These are phyloP conservation scores for Rugalucina vietnamica DNA, from an alignment of 2,888 invertebrate genomes.

Conservation along the genomic window DNA sequence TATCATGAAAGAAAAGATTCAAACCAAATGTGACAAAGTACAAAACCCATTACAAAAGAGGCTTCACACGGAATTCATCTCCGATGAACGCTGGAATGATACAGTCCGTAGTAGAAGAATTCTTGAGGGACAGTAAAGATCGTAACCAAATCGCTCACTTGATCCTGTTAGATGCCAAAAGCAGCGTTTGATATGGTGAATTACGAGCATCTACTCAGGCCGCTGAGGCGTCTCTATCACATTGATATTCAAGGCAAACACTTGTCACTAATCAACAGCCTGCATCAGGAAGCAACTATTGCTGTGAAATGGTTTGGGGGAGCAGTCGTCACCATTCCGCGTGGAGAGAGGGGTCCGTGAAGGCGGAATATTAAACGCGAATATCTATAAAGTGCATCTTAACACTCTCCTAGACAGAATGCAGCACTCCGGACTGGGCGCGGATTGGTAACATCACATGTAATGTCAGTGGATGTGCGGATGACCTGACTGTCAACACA, in stretches of 20 bases:
- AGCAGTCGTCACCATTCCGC: not conserved
- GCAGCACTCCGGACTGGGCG: not conserved
- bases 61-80: conserved; percentile 19
- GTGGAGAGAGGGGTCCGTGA: conserved; percentile 14
- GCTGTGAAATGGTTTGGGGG: conserved; percentile 15
- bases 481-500: not conserved
- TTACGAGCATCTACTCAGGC: conserved; percentile 20
- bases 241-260: conserved; percentile 7
- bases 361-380: conserved; percentile 24
- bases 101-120: conserved; percentile 29
- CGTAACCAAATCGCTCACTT: not conserved
- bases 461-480: not conserved
- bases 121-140: conserved; percentile 12
- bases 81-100: conserved; percentile 16
- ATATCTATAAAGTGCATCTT: conserved; percentile 17
- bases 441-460: not conserved
- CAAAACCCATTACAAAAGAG: conserved; percentile 10
- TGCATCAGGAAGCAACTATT: not conserved
- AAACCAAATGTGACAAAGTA: not conserved
- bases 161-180: conserved; percentile 29
- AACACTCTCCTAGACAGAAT: conserved; percentile 16
- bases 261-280: not conserved
- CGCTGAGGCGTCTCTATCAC: conserved; percentile 18
- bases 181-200: conserved; percentile 33
- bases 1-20: conserved; percentile 1